Evolutionary conservation across 2,888 invertebrate genomes (phyloP).

Genomic region (Melolontha melolontha): DNA sequence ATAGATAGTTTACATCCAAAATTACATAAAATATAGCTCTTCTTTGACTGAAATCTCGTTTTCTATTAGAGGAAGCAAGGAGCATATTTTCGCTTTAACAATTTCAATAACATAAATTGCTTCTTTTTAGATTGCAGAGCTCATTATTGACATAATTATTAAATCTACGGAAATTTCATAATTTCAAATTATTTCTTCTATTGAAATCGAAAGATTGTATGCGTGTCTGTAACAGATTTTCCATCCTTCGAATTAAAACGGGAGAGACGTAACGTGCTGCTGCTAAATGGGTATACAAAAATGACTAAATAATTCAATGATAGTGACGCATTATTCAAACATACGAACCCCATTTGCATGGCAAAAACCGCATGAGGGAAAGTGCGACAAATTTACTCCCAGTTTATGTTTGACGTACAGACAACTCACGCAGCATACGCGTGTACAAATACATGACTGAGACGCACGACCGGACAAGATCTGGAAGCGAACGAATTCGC

Average conservation of each 20-base stretch:
- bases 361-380: constrained; percentile 27
- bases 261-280: background rate
- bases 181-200: background rate
- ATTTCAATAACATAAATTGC: too few relatives aligned
- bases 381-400: constrained; percentile 13
- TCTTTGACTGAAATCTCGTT: too few relatives aligned
- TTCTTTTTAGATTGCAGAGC: too few relatives aligned
- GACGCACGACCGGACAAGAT: background rate
- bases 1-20: too few relatives aligned
- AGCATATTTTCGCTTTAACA: too few relatives aligned
- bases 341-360: constrained; percentile 47
- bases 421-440: background rate
- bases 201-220: constrained; percentile 18
- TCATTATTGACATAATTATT: too few relatives aligned
- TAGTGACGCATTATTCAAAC: constrained; percentile 50
- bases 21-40: too few relatives aligned
- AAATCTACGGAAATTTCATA: too few relatives aligned
- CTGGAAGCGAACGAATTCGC: constrained; percentile 13
- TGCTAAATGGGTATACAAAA: background rate
- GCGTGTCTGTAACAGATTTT: background rate
- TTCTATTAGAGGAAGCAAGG: too few relatives aligned
- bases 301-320: constrained; percentile 41
- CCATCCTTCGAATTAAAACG: background rate
- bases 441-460: constrained; percentile 3
- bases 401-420: constrained; percentile 9